A percentile compares a stretch with the other conserved stretches of the same genome.
Evolutionary conservation across 2,113 vertebrate species (phyloP).

Genomic region (Amblyornis subalaris): DNA sequence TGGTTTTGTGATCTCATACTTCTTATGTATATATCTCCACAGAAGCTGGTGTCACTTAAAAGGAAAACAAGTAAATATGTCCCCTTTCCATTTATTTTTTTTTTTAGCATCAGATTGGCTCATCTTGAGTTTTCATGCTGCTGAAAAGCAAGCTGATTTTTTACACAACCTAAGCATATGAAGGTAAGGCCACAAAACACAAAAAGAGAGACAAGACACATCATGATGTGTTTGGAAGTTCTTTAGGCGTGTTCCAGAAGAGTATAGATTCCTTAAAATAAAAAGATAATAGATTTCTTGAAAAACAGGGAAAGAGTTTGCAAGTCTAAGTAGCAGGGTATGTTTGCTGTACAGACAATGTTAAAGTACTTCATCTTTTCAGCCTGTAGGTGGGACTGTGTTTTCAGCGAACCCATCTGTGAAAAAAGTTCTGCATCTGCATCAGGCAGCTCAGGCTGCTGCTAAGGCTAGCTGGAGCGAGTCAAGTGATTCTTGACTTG

Average conservation of each 20-base stretch:
- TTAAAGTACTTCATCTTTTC: constrained; percentile 55
- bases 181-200: neutral
- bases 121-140: neutral
- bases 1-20: neutral
- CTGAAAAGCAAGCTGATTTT: neutral
- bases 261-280: neutral
- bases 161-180: rapidly evolving
- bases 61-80: neutral
- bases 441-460: neutral
- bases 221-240: neutral
- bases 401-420: constrained; percentile 64
- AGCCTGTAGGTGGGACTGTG: constrained; percentile 76
- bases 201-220: neutral
- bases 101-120: neutral
- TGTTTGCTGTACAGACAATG: neutral
- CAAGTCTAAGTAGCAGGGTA: neutral
- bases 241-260: neutral
- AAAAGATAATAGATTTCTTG: neutral
- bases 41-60: neutral
- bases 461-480: neutral
- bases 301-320: neutral
- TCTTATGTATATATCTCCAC: neutral
- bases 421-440: neutral
- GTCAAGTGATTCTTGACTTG: neutral
- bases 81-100: neutral